Conservation (phyloP, 2,113 vertebrate genomes). For the Miniopterus natalensis region DNA sequence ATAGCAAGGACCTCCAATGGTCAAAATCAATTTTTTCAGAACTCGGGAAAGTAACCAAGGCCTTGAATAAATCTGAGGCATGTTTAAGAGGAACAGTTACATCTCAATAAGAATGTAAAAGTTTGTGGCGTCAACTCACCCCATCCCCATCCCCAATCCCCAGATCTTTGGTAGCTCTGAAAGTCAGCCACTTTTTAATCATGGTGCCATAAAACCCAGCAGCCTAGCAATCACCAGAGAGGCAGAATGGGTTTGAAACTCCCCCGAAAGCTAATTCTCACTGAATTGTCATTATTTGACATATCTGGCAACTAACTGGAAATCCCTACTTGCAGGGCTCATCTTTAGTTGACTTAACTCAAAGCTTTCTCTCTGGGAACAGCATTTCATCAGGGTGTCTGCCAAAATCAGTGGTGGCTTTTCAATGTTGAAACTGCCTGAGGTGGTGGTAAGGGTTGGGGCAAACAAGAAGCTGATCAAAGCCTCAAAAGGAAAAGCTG, state of each 20-base stretch:
- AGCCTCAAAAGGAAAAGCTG: neutral
- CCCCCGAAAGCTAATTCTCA: neutral
- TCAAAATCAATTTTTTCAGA: neutral
- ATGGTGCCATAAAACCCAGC: neutral
- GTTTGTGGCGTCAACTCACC: neutral
- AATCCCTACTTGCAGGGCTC: neutral
- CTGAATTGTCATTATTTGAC: neutral
- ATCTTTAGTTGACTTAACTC: neutral
- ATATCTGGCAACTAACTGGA: neutral
- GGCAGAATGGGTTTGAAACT: neutral
- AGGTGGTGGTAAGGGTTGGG: neutral
- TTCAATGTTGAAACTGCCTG: neutral
- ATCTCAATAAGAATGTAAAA: neutral
- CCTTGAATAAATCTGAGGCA: neutral
- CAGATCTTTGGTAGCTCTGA: neutral
- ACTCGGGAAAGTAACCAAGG: neutral
- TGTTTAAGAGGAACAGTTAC: neutral
- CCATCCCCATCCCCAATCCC: neutral
- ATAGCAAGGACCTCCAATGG: neutral
- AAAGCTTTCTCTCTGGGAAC: neutral
- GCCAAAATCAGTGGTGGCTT: neutral
- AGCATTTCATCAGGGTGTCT: neutral
- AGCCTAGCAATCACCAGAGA: neutral
- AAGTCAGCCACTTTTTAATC: neutral
- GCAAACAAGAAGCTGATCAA: neutral